A percentile compares a stretch with the other conserved stretches of the same genome.
These are phyloP conservation scores for Hyposmocoma kahamanoa DNA, from an alignment of 1,140 invertebrate genomes.

Conservation along the genomic window DNA sequence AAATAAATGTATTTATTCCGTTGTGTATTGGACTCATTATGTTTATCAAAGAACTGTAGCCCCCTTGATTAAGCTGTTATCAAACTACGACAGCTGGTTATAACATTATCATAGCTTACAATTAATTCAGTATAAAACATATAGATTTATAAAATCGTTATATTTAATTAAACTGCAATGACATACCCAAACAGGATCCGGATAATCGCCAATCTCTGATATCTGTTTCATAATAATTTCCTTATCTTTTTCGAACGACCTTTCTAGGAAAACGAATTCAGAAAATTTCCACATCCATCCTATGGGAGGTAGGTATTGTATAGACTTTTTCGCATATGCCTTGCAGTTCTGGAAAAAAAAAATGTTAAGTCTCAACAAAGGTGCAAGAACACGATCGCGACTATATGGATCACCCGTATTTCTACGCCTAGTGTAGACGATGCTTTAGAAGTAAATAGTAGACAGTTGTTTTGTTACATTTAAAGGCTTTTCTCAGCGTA, in stretches of 20 bases:
- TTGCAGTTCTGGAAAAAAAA: slow-evolving; percentile 87
- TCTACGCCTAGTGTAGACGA: no score
- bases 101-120: neutral
- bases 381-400: no score
- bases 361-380: neutral
- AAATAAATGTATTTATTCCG: no score
- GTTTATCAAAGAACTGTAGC: neutral
- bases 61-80: neutral
- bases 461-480: no score
- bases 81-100: neutral
- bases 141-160: neutral
- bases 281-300: slow-evolving; percentile 97
- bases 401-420: no score
- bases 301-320: slow-evolving; percentile 93
- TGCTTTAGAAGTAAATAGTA: no score
- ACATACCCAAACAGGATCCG: slow-evolving; percentile 88
- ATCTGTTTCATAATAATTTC: slow-evolving; percentile 87
- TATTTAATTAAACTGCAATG: slow-evolving; percentile 2
- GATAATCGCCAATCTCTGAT: slow-evolving; percentile 87
- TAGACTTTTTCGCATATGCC: slow-evolving; percentile 94
- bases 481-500: no score
- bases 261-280: slow-evolving; percentile 93
- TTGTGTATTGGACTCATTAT: no score
- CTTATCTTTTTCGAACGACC: slow-evolving; percentile 93
- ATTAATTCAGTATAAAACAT: no score